Evolutionary conservation across 2,888 invertebrate species (phyloP), one percentile per base, ranked within the genome.

Genomic region (Cryptus viduatorius): DNA sequence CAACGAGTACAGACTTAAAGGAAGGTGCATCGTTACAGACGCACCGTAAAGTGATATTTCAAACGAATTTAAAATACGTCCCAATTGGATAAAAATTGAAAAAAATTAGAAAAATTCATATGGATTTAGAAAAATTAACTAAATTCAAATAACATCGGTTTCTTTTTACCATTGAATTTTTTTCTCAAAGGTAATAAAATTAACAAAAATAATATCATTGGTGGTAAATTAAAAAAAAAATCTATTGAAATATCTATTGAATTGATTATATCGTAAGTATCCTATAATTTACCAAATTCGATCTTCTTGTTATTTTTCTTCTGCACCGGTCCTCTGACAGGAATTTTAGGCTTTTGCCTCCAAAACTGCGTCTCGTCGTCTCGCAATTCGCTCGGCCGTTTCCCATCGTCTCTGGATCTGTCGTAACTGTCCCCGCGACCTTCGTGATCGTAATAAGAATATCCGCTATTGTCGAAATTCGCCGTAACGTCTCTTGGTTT

Each of bases 281-380:
- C 5, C 48, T 44, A 42, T 71, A 16, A 81, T 67, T 68, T 89
- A 92, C 92, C 91, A 19, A 89, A 85, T 56, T 90, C 89, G 16
- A 86, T 77, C 84, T 89, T 91, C 81, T 89, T 91, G 65, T 85
- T 85, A 78, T 88, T 88, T 53, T 86, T 90, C 89, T 46, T 87
- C 79, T n/a, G 50, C 46, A 42, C 31, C 68, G 77, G 46, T 85
- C 71, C 79, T 71, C 84, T 90, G 68, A 83, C 87, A 37, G 59
- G 79, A 16, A 37, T 77, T n/a, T 86, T 87, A n/a, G 71, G 86
- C 76, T 88, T 91, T 48, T 86, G 87, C 69, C 92, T 88, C 92
- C 92, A 92, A 83, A 91, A 91, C 56, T 86, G 88, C 4, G 80
- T 31, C n/a, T 88, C 89, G 42, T 88, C 91, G 16, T 89, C 90